phyloP scores from a whole-genome alignment of 2,797 vertebrate species.

The Channa striata region DNA sequence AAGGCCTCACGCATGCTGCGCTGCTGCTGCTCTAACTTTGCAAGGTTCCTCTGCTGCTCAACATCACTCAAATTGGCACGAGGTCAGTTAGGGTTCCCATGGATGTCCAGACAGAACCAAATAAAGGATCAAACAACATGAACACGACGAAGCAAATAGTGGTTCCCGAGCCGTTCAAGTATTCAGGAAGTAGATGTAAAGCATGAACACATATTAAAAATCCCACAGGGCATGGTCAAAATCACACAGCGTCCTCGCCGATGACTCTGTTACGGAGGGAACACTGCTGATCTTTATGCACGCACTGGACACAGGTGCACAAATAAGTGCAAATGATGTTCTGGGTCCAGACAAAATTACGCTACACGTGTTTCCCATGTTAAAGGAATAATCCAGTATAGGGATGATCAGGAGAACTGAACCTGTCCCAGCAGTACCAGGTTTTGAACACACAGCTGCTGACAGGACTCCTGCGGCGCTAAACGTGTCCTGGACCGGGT shows the following conservation, averaged over 20 bases:
- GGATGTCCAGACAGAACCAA: neutral
- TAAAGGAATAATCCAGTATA: too few relatives aligned
- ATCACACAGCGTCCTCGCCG: neutral
- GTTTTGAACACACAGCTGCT: too few relatives aligned
- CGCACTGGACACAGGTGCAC: neutral
- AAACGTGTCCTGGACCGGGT: too few relatives aligned
- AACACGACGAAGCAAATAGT: too few relatives aligned
- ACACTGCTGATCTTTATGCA: neutral
- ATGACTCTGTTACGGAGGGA: neutral
- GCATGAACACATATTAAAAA: neutral
- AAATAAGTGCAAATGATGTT: too few relatives aligned
- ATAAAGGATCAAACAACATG: too few relatives aligned
- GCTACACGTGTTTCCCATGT: too few relatives aligned
- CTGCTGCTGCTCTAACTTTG: constrained; percentile 55
- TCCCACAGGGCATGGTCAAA: constrained; percentile 70
- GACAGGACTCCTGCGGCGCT: too few relatives aligned
- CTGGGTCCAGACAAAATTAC: too few relatives aligned
- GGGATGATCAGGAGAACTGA: too few relatives aligned
- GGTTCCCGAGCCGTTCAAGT: too few relatives aligned
- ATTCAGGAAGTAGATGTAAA: neutral
- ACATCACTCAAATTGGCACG: neutral
- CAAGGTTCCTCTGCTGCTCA: constrained; percentile 9
- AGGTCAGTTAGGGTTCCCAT: neutral
- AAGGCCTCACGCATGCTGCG: constrained; percentile 56
- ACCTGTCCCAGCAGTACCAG: too few relatives aligned